Base-by-base conservation (phyloP, 2,888 invertebrate species). In the Leptura quadrifasciata region DNA sequence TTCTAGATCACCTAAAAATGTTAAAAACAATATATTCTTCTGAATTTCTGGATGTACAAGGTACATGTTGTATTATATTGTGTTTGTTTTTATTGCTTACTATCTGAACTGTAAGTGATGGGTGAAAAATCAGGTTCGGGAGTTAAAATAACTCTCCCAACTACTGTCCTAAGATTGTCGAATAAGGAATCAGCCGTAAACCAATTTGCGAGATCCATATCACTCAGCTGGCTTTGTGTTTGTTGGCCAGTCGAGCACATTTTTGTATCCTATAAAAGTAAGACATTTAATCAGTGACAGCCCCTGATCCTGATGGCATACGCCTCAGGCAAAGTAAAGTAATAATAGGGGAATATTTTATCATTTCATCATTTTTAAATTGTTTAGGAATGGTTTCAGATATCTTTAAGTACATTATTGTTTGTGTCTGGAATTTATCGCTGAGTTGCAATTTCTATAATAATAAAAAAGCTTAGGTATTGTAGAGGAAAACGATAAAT, bases 101-200 rank as follows among this genome's bases (percentile, higher is more conserved):
- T 93, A 86, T 94, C 94, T 57, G 94, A 93, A 78, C 92, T 93
- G 84, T 92, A 93, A 74, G 90, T 90, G 39, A 91, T 90, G 2
- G 91, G 91, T 1, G 91, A 90, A 15, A 91, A 90, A 80, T 91
- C 91, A 0, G 91, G 91, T 83, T 93, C 92, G 6, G 92, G 92
- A 57, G 91, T 91, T 18, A 93, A 89, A 27, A 92, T 91, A 70
- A 95, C 92, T 83, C 91, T 90, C 63, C 91, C 90, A 72, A 96
- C 93, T 47, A 93, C 91, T 27, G 94, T 93, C 83, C 94, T 91
- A 74, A 95, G 90, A 91, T 96, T 96, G 85, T 94, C 94, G 79
- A 94, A 93, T 69, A 96, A 90, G 87, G 93, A 93, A 85, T 95
- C 94, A 54, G 93, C 93, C 39, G 93, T 91, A 89, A 93, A 96